Base-by-base conservation (phyloP, 2,888 invertebrate species). In the Ectemnius continuus region DNA sequence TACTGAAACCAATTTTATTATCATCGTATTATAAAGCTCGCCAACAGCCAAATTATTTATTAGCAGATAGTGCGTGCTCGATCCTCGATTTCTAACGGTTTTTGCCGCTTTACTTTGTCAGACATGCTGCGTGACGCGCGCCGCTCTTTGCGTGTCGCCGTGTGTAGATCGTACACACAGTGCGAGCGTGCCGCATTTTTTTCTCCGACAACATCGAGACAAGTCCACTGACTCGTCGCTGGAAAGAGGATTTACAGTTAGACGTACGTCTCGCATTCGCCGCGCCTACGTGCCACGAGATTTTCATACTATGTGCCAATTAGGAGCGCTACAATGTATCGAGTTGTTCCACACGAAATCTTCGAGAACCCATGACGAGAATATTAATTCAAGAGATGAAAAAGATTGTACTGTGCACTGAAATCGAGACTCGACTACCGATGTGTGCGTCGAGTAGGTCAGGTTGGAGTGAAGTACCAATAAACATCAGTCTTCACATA, bases 211-310 rank as follows among this genome's bases (percentile, higher is more conserved):
- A 63, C 46, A 58, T 65, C n/a, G 61, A 45, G 74, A 69, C 65
- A 71, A 75, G 67, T 65, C 56, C 16, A 13, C 47, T 8, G 69
- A 57, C 62, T 62, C 26, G 36, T 36, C 23, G 28, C 16, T 47
- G 75, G 66, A 67, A 61, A 70, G 73, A 52, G 72, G 66, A 64
- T 81, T 81, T 82, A 84, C 83, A 80, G 83, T 83, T 82, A 81
- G 20, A 57, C 14, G 70, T 52, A 20, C 48, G 61, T 59, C 47
- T 48, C 14, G 60, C 58, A 36, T 46, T 47, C 45, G 47, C 61
- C 63, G 26, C 66, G 16, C 23, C 58, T 58, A 14, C 52, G 4
- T 16, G 16, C n/a, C 52, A 8, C 36, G 36, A 36, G 36, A 36
- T 36, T 6, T 11, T 36, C 36, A 36, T 36, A 36, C 36, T 36